phyloP scores from a whole-genome alignment of 2,888 invertebrate species.

The Macropis europaea region DNA sequence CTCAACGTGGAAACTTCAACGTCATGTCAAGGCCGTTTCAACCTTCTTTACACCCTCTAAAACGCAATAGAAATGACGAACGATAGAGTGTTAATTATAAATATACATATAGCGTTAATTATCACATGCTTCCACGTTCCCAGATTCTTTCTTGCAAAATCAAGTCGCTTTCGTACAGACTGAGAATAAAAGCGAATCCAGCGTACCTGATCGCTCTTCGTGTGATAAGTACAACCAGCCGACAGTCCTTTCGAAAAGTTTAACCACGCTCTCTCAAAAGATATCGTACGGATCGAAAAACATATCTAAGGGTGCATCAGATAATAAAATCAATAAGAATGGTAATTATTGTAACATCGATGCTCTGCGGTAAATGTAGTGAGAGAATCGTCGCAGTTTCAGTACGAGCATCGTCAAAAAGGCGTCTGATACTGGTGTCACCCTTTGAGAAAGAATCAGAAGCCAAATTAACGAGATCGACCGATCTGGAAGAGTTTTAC shows the following conservation, averaged over 20 bases:
- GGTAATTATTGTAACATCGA: slow-evolving; percentile 52
- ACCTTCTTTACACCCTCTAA: too few species aligned
- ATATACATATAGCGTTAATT: too few species aligned
- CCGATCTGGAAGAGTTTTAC: slow-evolving; percentile 52
- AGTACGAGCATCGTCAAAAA: slow-evolving; percentile 62
- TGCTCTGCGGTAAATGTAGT: background rate
- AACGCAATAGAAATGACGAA: too few species aligned
- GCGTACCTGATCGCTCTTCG: slow-evolving; percentile 3
- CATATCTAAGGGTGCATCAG: slow-evolving; percentile 70
- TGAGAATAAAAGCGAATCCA: slow-evolving; percentile 38
- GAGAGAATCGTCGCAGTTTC: slow-evolving; percentile 26
- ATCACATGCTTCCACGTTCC: background rate
- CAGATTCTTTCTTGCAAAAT: slow-evolving; percentile 47
- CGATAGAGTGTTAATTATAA: too few species aligned
- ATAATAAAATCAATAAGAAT: slow-evolving; percentile 63
- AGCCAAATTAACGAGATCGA: slow-evolving; percentile 54
- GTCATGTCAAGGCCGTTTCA: too few species aligned
- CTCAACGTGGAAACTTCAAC: too few species aligned
- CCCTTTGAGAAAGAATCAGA: slow-evolving; percentile 66
- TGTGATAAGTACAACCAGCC: slow-evolving; percentile 29
- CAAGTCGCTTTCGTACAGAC: slow-evolving; percentile 48
- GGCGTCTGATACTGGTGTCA: slow-evolving; percentile 70
- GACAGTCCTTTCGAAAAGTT: slow-evolving; percentile 60
- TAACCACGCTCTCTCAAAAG: slow-evolving; percentile 54
- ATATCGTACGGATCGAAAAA: slow-evolving; percentile 63